These are phyloP conservation scores for Seriola quinqueradiata DNA, from an alignment of 2,113 vertebrate genomes.

Conservation along the genomic window DNA sequence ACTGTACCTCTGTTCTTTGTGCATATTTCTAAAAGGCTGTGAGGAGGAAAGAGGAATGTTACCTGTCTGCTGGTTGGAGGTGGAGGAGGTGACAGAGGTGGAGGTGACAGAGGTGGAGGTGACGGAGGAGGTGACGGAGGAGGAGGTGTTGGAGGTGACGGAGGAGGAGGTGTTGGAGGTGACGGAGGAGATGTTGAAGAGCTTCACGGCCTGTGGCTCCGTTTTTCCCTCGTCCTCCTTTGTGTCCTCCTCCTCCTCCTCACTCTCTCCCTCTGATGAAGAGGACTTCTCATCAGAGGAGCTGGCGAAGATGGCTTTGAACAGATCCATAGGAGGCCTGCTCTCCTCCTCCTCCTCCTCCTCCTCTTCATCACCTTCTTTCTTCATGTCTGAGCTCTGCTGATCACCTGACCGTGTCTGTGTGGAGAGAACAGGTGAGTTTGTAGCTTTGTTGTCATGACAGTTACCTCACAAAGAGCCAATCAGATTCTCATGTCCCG, in stretches of 20 bases:
- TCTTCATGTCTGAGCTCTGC: slow-evolving; percentile 38
- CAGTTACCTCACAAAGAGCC: no score
- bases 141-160: neutral
- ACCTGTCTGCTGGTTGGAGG: slow-evolving; percentile 44
- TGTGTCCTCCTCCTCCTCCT: slow-evolving; percentile 46
- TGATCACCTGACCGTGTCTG: slow-evolving; percentile 21
- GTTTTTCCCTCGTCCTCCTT: slow-evolving; percentile 18
- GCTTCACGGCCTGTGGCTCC: slow-evolving; percentile 14
- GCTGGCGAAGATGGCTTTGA: slow-evolving; percentile 94
- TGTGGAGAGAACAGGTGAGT: neutral
- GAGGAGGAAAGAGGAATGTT: no score
- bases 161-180: neutral
- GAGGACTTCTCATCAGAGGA: slow-evolving; percentile 95
- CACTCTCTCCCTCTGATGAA: slow-evolving; percentile 87
- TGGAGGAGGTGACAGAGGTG: neutral
- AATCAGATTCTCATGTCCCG: no score
- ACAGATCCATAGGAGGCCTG: slow-evolving; percentile 93
- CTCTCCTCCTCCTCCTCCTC: slow-evolving; percentile 85
- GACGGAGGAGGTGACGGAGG: neutral
- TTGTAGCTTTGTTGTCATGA: no score
- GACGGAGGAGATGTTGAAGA: slow-evolving; percentile 46
- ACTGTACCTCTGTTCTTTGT: neutral
- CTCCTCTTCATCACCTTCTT: slow-evolving; percentile 36
- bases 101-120: neutral
- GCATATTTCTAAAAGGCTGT: no score